Percentiles rank a stretch among this genome's conserved stretches.
Evolutionary conservation across 2,888 invertebrate genomes (phyloP).

Genomic region (Diloba caeruleocephala): DNA sequence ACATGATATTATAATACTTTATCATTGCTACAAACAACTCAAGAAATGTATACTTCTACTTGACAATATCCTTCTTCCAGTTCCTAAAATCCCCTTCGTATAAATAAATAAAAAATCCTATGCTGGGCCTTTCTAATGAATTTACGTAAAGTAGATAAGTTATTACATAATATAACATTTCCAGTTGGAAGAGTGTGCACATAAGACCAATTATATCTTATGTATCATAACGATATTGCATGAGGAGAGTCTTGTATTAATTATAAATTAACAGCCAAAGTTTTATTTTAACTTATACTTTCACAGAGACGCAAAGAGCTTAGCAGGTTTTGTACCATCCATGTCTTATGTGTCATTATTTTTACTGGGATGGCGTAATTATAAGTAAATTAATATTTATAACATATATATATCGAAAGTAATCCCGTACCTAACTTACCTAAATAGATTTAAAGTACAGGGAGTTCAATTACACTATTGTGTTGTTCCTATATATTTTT

Average conservation of each 20-base stretch:
- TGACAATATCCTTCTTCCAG: slow-evolving; percentile 6
- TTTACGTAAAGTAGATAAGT: slow-evolving; percentile 33
- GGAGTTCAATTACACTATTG: slow-evolving; percentile 37
- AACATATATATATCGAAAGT: neutral
- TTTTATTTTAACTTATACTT: too few species aligned
- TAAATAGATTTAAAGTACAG: slow-evolving; percentile 30
- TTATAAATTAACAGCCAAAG: too few species aligned
- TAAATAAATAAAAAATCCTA: slow-evolving; percentile 2
- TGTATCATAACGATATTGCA: neutral
- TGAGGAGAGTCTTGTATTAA: neutral
- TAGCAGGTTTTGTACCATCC: neutral
- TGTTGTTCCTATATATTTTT: slow-evolving; percentile 40
- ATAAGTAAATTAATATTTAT: slow-evolving; percentile 23
- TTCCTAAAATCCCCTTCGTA: slow-evolving; percentile 10
- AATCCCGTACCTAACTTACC: slow-evolving; percentile 12
- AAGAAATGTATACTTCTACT: neutral
- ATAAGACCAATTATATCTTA: neutral
- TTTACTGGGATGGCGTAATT: slow-evolving; percentile 7
- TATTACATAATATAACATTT: slow-evolving; percentile 2
- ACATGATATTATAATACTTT: too few species aligned
- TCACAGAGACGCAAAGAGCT: too few species aligned
- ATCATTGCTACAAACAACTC: neutral
- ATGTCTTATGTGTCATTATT: slow-evolving; percentile 9
- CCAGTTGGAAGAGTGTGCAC: slow-evolving; percentile 6
- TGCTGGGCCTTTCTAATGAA: slow-evolving; percentile 31